A percentile compares a stretch with the other conserved stretches of the same genome.
phyloP scores from a whole-genome alignment of 2,797 vertebrate genomes.

The Chelonia mydas region DNA sequence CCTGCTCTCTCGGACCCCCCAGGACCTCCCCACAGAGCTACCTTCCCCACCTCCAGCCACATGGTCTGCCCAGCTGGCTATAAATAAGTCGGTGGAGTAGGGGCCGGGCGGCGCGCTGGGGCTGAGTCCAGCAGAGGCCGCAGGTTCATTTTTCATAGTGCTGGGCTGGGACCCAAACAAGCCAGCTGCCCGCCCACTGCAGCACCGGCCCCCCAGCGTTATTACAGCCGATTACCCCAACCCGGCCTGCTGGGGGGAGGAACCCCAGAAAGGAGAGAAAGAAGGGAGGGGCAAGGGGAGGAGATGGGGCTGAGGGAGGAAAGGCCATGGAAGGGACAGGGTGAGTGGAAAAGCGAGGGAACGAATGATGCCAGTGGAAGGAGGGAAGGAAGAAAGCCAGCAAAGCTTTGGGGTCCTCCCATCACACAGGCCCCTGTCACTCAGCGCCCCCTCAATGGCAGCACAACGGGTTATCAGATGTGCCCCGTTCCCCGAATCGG shows the following conservation, averaged over 20 bases:
- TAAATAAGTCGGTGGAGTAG: not conserved
- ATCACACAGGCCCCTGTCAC: not conserved
- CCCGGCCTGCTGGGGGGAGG: not conserved
- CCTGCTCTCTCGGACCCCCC: not conserved
- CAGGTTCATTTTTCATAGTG: not conserved
- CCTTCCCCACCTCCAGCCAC: too few relatives aligned
- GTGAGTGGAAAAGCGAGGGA: not conserved
- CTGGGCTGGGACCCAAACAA: not conserved
- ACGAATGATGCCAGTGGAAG: not conserved
- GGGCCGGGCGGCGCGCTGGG: not conserved
- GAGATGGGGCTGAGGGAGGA: too few relatives aligned
- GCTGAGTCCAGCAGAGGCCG: not conserved
- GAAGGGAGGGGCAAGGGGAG: not conserved
- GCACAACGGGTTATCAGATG: not conserved
- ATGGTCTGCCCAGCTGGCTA: not conserved
- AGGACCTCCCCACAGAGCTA: not conserved
- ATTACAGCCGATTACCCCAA: not conserved
- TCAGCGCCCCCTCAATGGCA: not conserved
- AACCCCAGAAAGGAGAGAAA: not conserved
- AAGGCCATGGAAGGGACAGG: not conserved
- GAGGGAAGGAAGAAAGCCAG: not conserved
- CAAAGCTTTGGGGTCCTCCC: not conserved
- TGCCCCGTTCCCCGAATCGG: not conserved
- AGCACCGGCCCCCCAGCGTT: not conserved
- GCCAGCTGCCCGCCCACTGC: not conserved